phyloP scores from a whole-genome alignment of 2,113 vertebrate genomes.

The Erythrocercus mccallii region DNA sequence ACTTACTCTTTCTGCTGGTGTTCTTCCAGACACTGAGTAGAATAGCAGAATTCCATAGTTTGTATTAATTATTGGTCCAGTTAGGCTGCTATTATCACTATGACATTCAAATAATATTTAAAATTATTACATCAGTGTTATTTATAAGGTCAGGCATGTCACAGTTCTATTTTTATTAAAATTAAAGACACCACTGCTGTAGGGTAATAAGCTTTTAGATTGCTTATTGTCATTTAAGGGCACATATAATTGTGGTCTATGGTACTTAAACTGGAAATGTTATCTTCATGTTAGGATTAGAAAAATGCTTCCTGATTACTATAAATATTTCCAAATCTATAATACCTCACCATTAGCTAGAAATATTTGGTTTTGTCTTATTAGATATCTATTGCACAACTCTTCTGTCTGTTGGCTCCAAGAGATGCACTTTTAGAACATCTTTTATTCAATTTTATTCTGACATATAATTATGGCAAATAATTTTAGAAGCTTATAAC shows the following conservation, averaged over 20 bases:
- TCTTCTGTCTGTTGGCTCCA: neutral
- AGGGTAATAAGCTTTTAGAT: constrained; percentile 22
- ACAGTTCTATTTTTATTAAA: constrained; percentile 54
- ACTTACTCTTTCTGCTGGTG: neutral
- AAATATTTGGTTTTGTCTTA: neutral
- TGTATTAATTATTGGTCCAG: constrained; percentile 22
- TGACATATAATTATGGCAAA: neutral
- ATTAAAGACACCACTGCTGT: constrained; percentile 35
- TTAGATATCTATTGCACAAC: neutral
- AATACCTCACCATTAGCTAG: neutral
- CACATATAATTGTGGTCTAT: neutral
- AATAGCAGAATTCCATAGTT: constrained; percentile 5
- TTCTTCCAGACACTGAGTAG: neutral
- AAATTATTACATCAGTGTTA: constrained; percentile 62
- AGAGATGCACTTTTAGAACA: neutral
- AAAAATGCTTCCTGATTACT: neutral
- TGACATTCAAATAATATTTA: constrained; percentile 67
- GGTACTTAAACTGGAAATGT: constrained; percentile 8
- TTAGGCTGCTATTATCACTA: constrained; percentile 37
- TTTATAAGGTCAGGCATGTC: constrained; percentile 66
- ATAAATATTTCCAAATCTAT: constrained; percentile 1
- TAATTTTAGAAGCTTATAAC: neutral
- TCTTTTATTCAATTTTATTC: neutral
- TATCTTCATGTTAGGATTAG: neutral
- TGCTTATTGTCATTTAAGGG: constrained; percentile 27